Conservation (phyloP, 2,888 invertebrate species). For the Frankliniella intonsa region DNA sequence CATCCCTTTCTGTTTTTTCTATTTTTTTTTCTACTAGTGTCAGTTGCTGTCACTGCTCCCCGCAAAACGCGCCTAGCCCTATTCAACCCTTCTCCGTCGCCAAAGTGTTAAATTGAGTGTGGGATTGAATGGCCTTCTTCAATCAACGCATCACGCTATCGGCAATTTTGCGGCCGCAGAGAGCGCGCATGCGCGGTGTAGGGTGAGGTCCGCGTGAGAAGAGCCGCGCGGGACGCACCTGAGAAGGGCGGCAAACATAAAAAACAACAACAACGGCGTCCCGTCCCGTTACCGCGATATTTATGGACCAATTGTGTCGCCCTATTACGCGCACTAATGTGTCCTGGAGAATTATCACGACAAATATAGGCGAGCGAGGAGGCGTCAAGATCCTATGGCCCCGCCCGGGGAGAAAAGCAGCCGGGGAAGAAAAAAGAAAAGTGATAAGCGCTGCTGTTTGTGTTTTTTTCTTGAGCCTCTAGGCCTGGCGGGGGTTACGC, state of each 20-base stretch:
- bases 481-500: too few relatives aligned
- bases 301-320: not conserved
- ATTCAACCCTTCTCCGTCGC: not conserved
- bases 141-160: not conserved
- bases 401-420: not conserved
- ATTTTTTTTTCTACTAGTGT: not conserved
- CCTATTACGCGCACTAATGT: not conserved
- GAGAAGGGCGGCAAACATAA: not conserved
- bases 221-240: too few relatives aligned
- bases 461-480: not conserved
- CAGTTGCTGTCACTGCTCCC: not conserved
- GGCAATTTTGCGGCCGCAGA: not conserved
- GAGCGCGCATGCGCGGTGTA: too few relatives aligned
- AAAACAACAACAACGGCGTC: not conserved
- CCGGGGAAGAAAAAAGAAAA: not conserved
- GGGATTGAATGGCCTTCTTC: not conserved
- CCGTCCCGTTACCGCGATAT: not conserved
- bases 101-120: constrained; percentile 18
- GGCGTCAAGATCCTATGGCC: not conserved
- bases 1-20: not conserved
- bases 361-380: not conserved
- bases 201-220: too few relatives aligned
- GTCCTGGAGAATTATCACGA: not conserved
- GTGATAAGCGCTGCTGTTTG: not conserved
- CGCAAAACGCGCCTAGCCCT: not conserved